phyloP scores from a whole-genome alignment of 92 coral and sea anemone species.

The Palythoa grandis region DNA sequence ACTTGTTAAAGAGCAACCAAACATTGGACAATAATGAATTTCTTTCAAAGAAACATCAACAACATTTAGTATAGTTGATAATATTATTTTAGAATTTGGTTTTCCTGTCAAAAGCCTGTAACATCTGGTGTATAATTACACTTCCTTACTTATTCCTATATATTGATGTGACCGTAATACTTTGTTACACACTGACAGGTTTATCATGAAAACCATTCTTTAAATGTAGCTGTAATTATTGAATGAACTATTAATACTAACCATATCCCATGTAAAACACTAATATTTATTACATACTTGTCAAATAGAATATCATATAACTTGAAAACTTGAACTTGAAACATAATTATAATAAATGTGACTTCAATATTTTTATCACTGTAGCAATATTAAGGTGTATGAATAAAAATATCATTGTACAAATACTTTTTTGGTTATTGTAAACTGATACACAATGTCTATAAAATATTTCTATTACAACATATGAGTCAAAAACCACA shows the following conservation, averaged over 20 bases:
- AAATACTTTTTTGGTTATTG: slow-evolving; percentile 6
- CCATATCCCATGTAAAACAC: background rate
- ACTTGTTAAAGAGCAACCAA: background rate
- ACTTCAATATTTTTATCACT: slow-evolving; percentile 21
- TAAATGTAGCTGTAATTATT: too few relatives aligned
- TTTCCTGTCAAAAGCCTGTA: slow-evolving; percentile 4
- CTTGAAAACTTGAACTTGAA: background rate
- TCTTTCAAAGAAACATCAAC: background rate
- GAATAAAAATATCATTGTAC: slow-evolving; percentile 10
- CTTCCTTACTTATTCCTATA: background rate
- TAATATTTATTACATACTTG: background rate
- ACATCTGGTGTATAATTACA: background rate
- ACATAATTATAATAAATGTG: slow-evolving; percentile 11
- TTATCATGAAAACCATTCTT: too few relatives aligned
- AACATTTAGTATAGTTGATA: background rate
- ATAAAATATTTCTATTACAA: background rate
- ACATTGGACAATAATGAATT: background rate
- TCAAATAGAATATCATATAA: slow-evolving; percentile 11
- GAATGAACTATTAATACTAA: too few relatives aligned
- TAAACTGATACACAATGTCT: slow-evolving; percentile 7
- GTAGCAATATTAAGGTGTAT: slow-evolving; percentile 22
- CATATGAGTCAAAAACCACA: slow-evolving; percentile 9
- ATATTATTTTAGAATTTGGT: background rate
- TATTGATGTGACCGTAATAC: background rate
- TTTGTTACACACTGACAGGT: too few relatives aligned